phyloP scores from a whole-genome alignment of 2,797 vertebrate species.

The Ctenochaetus hawaiiensis region DNA sequence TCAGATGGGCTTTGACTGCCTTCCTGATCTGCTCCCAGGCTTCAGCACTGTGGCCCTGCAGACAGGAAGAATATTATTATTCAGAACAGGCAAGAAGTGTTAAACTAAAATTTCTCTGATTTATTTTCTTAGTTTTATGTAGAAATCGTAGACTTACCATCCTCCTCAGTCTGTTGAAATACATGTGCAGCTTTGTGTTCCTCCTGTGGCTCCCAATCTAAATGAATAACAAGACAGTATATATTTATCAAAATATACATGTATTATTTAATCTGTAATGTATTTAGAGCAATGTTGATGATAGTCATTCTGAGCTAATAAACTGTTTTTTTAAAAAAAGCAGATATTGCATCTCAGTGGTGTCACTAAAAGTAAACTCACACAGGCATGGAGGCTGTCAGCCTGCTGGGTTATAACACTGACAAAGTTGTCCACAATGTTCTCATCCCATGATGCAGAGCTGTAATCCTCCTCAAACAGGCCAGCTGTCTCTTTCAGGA shows the following conservation, averaged over 20 bases:
- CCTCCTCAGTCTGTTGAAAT: conserved; percentile 66
- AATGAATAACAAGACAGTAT: too few relatives aligned
- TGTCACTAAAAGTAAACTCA: conserved; percentile 49
- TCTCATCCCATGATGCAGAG: conserved; percentile 66
- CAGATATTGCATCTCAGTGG: too few relatives aligned
- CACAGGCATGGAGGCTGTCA: conserved; percentile 66
- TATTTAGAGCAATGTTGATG: too few relatives aligned
- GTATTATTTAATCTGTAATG: too few relatives aligned
- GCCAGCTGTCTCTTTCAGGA: conserved; percentile 59
- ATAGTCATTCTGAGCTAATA: too few relatives aligned
- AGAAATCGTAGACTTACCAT: conserved; percentile 41
- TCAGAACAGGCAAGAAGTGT: too few relatives aligned
- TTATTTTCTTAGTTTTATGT: too few relatives aligned
- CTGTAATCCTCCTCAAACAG: conserved; percentile 65
- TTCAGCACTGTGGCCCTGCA: conserved; percentile 63
- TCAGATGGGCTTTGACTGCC: conserved; percentile 52
- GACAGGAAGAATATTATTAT: conserved; percentile 10
- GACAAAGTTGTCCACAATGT: conserved; percentile 58
- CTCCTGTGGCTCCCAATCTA: conserved; percentile 45
- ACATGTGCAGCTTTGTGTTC: conserved; percentile 68
- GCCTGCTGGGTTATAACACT: conserved; percentile 59
- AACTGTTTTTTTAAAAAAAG: neutral
- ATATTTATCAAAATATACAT: too few relatives aligned
- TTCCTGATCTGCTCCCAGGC: conserved; percentile 76
- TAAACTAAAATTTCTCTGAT: too few relatives aligned